Evolutionary conservation across 2,797 vertebrate genomes (phyloP).

Genomic region (Poeciliopsis paucimaculata): DNA sequence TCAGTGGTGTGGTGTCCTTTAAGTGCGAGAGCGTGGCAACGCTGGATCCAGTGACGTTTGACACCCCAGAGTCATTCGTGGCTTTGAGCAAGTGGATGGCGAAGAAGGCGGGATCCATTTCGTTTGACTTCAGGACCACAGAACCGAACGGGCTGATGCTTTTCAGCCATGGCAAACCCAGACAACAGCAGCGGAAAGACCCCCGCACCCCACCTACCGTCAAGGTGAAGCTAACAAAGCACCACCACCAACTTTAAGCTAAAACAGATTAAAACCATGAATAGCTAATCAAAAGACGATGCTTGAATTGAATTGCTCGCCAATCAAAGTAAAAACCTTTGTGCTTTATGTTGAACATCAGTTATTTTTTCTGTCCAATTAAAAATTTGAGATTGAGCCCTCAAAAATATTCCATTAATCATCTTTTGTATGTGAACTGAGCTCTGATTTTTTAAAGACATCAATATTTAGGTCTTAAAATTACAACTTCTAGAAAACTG

Average conservation of each 20-base stretch:
- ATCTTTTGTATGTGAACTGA: not conserved
- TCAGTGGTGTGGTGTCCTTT: slow-evolving; percentile 96
- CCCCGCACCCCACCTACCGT: slow-evolving; percentile 91
- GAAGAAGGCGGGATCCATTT: slow-evolving; percentile 98
- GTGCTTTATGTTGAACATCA: not conserved
- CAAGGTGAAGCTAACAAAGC: slow-evolving; percentile 65
- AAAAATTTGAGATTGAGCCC: not conserved
- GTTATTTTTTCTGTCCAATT: not conserved
- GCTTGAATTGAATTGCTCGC: not conserved
- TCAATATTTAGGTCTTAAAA: slow-evolving; percentile 1
- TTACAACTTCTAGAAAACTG: not conserved
- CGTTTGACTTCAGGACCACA: slow-evolving; percentile 97
- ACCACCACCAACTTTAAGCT: not conserved
- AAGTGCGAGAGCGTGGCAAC: slow-evolving; percentile 99
- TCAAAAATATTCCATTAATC: slow-evolving; percentile 7
- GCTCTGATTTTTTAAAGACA: not conserved
- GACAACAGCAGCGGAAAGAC: slow-evolving; percentile 92
- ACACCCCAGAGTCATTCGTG: slow-evolving; percentile 97
- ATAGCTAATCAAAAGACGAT: not conserved
- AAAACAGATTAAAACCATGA: not conserved
- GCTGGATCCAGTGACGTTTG: slow-evolving; percentile 97
- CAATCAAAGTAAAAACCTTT: not conserved
- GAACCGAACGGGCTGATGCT: slow-evolving; percentile 97
- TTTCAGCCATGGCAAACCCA: slow-evolving; percentile 96
- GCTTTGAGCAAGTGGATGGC: slow-evolving; percentile 97